Evolutionary conservation across 2,113 vertebrate species (phyloP), one percentile per base, ranked within the genome.

Genomic region (Tautogolabrus adspersus): DNA sequence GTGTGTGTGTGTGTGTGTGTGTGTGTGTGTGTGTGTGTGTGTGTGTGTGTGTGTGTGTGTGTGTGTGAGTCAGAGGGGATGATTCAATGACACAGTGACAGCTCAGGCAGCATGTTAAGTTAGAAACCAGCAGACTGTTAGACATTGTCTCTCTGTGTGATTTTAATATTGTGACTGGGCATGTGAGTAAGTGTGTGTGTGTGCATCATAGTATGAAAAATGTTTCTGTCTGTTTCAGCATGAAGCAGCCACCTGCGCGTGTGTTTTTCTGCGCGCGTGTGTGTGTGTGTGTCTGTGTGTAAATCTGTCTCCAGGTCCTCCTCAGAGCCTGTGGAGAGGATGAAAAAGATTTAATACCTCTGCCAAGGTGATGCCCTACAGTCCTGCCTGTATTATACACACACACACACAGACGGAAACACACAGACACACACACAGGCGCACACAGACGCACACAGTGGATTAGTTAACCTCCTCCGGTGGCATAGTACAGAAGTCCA

Each of bases 311-410:
- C 30, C 74, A 69, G 81, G 68, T 83, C 77, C 82, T 77, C 62
- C 78, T 84, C 51, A 54, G 67, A 82, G 87, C 84, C 81, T 61
- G 79, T 66, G 71, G 87, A 80, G 87, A 89, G 88, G 89, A 91
- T 90, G 85, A 91, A 89, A 88, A 86, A 86, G 79, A 92, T 92
- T 83, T 89, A 92, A 88, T 87, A 90, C 89, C 78, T 84, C 83
- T 83, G 85, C 85, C 90, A 92, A 90, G 90, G 90, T 91, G 91
- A 86, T 88, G 89, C 87, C 89, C 89, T 88, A 69, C 82, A 85
- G 89, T 77, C 72, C 79, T 83, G 77, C 70, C 79, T 84, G 78
- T 85, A 82, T 74, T 9, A 66, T 42, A 81, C 69, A 77, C 57
- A 49, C 44, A 52, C 60, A 49, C 38, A 52, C 58, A 58, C 34